Evolutionary conservation across 2,797 vertebrate species (phyloP).

Genomic region (Lateolabrax maculatus): DNA sequence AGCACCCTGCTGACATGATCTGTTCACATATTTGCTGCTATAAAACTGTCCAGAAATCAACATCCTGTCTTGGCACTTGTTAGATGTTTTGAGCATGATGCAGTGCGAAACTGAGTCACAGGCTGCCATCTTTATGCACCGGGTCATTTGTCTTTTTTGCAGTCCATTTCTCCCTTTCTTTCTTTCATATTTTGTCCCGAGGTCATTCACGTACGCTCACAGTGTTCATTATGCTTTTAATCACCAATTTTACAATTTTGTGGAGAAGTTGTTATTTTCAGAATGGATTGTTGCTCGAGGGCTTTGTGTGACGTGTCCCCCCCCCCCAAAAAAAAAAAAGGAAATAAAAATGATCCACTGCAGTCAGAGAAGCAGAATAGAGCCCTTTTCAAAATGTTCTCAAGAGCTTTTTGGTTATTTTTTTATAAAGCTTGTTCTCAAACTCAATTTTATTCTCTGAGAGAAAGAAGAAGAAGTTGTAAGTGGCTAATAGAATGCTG

Average conservation of each 20-base stretch:
- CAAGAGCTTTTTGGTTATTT: slow-evolving; percentile 11
- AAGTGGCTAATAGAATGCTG: slow-evolving; percentile 38
- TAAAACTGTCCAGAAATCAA: slow-evolving; percentile 47
- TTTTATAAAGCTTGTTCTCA: slow-evolving; percentile 13
- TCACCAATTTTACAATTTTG: slow-evolving; percentile 40
- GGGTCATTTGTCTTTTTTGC: slow-evolving; percentile 25
- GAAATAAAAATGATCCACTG: neutral
- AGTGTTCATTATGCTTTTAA: slow-evolving; percentile 54
- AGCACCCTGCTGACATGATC: slow-evolving; percentile 45
- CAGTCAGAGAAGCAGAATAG: slow-evolving; percentile 14
- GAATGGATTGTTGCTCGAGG: slow-evolving; percentile 46
- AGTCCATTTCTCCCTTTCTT: neutral
- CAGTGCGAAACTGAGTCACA: neutral
- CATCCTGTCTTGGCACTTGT: slow-evolving; percentile 32
- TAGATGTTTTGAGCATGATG: slow-evolving; percentile 25
- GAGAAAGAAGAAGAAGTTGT: slow-evolving; percentile 15
- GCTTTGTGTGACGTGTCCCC: slow-evolving; percentile 46
- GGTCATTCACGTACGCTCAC: slow-evolving; percentile 18
- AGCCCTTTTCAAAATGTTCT: slow-evolving; percentile 20
- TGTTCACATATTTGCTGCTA: slow-evolving; percentile 35
- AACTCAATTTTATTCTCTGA: slow-evolving; percentile 38
- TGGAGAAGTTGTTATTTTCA: slow-evolving; percentile 38
- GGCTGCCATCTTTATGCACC: neutral
- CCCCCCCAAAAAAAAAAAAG: neutral
- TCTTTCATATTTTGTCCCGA: neutral